Percentiles rank a stretch among this genome's conserved stretches.
phyloP scores from a whole-genome alignment of 2,888 invertebrate genomes.

The Ctena decussata region DNA sequence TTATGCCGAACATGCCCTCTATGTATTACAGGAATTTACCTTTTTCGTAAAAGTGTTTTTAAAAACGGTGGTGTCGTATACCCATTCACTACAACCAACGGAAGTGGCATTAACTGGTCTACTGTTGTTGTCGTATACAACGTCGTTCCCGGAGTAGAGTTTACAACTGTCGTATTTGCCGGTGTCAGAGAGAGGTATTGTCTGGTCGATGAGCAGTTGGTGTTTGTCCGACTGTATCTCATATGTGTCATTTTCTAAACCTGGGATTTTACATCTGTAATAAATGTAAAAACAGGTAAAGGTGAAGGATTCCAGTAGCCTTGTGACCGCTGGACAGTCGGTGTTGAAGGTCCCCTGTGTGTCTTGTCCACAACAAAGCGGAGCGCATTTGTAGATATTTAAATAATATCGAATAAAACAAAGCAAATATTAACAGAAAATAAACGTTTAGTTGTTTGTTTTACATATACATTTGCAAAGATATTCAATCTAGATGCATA shows the following conservation, averaged over 20 bases:
- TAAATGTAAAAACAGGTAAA: background rate
- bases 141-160: conserved; percentile 22
- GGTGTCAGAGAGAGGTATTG: conserved; percentile 37
- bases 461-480: too few species aligned
- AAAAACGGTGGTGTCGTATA: conserved; percentile 58
- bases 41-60: conserved; percentile 59
- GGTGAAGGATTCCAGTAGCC: too few species aligned
- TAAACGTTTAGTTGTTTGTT: too few species aligned
- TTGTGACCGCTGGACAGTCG: too few species aligned
- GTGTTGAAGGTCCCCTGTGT: too few species aligned
- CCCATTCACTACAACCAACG: conserved; percentile 65
- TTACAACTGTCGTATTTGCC: conserved; percentile 52
- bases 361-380: too few species aligned
- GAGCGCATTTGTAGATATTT: too few species aligned
- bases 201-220: conserved; percentile 10
- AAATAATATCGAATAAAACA: too few species aligned
- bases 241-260: conserved; percentile 57
- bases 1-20: too few species aligned
- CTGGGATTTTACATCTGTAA: conserved; percentile 60
- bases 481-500: too few species aligned
- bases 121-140: conserved; percentile 26
- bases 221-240: conserved; percentile 35
- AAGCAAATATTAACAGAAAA: too few species aligned
- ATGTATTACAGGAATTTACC: too few species aligned
- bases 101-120: conserved; percentile 20